Evolutionary conservation across 2,888 invertebrate species (phyloP).

Genomic region (Dicyrtoma fusca): DNA sequence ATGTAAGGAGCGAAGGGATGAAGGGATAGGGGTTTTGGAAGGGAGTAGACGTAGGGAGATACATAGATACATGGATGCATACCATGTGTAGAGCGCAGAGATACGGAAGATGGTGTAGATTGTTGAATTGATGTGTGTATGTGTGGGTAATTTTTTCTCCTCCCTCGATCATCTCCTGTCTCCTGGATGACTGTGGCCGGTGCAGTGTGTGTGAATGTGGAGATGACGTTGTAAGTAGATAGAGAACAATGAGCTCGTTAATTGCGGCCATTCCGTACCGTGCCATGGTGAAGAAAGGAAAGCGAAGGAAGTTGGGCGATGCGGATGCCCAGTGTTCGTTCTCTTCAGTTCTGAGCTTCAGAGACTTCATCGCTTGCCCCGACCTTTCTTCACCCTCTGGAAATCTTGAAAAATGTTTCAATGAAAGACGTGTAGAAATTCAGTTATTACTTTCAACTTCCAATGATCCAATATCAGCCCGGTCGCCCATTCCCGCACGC

Average conservation of each 20-base stretch:
- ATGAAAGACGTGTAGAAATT: slow-evolving; percentile 21
- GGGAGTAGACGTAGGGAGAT: too few species aligned
- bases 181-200: not conserved
- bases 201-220: not conserved
- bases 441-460: slow-evolving; percentile 3
- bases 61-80: too few species aligned
- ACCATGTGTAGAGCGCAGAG: not conserved
- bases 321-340: too few species aligned
- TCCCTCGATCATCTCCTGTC: not conserved
- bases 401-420: slow-evolving; percentile 6
- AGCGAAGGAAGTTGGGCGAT: slow-evolving; percentile 26
- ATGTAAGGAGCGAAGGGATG: not conserved
- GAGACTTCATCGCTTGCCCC: slow-evolving; percentile 31
- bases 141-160: not conserved
- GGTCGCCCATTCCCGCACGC: too few species aligned
- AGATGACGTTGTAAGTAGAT: too few species aligned
- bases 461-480: too few species aligned
- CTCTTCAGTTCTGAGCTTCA: too few species aligned
- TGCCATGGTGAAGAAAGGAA: too few species aligned
- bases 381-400: slow-evolving; percentile 26
- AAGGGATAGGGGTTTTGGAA: too few species aligned
- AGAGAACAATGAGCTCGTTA: slow-evolving; percentile 36
- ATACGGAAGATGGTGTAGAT: too few species aligned
- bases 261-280: slow-evolving; percentile 24
- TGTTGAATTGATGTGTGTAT: not conserved